These are phyloP conservation scores for Pachypanchax playfairii DNA, from an alignment of 2,113 vertebrate species.

Conservation along the genomic window DNA sequence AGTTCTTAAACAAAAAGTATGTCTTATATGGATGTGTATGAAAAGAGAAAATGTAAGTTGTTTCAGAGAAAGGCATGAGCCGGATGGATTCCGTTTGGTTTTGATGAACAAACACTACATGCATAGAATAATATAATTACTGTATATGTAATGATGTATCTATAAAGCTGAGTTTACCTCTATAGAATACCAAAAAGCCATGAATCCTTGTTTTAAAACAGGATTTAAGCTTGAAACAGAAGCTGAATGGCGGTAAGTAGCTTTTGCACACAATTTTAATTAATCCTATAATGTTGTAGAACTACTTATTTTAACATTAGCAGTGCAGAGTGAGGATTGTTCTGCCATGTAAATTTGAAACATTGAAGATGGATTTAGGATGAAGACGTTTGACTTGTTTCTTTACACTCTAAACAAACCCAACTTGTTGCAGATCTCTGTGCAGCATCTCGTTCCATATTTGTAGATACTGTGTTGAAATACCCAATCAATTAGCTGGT, in stretches of 20 bases:
- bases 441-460: no score
- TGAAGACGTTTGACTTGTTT: neutral
- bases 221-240: neutral
- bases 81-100: neutral
- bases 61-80: rapidly evolving
- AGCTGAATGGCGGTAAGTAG: neutral
- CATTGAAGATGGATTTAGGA: neutral
- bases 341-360: neutral
- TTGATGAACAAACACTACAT: neutral
- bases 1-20: no score
- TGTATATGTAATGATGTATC: no score
- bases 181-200: no score
- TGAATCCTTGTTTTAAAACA: neutral
- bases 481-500: neutral
- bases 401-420: neutral
- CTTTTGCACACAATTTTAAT: neutral
- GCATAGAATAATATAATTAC: no score
- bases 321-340: neutral
- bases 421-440: no score
- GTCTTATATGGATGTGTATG: neutral
- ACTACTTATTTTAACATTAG: conserved; percentile 1
- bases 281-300: neutral
- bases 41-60: neutral
- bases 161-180: neutral
- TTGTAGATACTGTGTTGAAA: neutral